A percentile compares a stretch with the other conserved stretches of the same genome.
Conservation (phyloP, 2,113 vertebrate genomes). For the Pterophyllum scalare region DNA sequence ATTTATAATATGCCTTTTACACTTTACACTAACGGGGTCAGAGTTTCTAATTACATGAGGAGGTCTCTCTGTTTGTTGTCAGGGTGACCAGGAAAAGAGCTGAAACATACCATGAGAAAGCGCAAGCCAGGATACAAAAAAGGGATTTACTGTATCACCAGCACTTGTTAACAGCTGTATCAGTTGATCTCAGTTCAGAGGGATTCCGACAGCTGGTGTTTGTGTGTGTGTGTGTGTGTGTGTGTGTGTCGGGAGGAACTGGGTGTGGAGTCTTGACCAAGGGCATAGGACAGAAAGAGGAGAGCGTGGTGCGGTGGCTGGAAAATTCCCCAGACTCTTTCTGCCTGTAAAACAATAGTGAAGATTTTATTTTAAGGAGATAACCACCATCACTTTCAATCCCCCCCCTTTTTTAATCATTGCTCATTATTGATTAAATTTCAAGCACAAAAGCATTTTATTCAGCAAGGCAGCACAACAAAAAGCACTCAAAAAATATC, state of each 20-base stretch:
- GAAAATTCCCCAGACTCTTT: constrained; percentile 59
- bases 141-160: constrained; percentile 55
- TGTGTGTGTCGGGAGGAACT: constrained; percentile 35
- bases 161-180: constrained; percentile 81
- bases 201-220: constrained; percentile 81
- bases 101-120: constrained; percentile 14
- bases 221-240: constrained; percentile 65
- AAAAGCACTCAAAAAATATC: neutral
- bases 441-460: neutral
- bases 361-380: neutral
- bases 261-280: constrained; percentile 72
- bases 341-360: constrained; percentile 36
- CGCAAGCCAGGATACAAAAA: neutral
- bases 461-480: neutral
- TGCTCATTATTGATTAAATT: neutral
- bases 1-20: neutral
- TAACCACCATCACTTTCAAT: neutral
- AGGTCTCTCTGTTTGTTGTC: constrained; percentile 9
- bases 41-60: neutral
- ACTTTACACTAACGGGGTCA: neutral
- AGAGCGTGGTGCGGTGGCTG: constrained; percentile 28
- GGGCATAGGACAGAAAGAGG: constrained; percentile 66
- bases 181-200: constrained; percentile 84
- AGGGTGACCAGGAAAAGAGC: neutral
- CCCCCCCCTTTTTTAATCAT: neutral